Conservation (phyloP, 2,113 vertebrate species). For the Cynoglossus semilaevis region DNA sequence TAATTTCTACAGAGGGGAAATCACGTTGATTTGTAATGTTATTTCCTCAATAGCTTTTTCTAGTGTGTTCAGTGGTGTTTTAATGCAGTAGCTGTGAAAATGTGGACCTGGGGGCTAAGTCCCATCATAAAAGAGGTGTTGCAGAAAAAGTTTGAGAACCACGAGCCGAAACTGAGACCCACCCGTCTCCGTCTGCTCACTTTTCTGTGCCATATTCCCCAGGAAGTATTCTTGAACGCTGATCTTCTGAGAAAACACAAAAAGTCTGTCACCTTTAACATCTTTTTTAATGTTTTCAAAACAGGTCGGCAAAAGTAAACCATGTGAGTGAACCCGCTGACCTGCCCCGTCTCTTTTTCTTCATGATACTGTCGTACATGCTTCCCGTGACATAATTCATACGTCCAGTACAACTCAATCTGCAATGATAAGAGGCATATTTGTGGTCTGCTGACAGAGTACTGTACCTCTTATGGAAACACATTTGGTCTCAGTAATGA, state of each 20-base stretch:
- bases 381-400: constrained; percentile 96
- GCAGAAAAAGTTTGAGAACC: no score
- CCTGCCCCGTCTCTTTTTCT: constrained; percentile 97
- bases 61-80: no score
- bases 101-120: no score
- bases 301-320: background rate
- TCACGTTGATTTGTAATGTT: no score
- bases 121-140: no score
- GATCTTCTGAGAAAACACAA: constrained; percentile 81
- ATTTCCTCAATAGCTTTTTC: no score
- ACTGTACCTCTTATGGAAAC: background rate
- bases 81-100: no score
- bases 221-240: constrained; percentile 96
- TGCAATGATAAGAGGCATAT: constrained; percentile 56
- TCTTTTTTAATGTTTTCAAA: no score
- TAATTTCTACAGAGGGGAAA: no score
- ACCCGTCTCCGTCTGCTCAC: constrained; percentile 79
- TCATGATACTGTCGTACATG: constrained; percentile 96
- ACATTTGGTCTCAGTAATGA: constrained; percentile 13
- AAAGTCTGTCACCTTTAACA: background rate
- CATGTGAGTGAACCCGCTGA: constrained; percentile 58
- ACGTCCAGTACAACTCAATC: constrained; percentile 99
- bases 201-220: constrained; percentile 83
- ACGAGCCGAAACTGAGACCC: constrained; percentile 30
- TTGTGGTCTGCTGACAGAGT: constrained; percentile 15